Percentiles rank a stretch among this genome's conserved stretches.
Conservation (phyloP, 2,888 invertebrate genomes). For the Papilio demoleus region DNA sequence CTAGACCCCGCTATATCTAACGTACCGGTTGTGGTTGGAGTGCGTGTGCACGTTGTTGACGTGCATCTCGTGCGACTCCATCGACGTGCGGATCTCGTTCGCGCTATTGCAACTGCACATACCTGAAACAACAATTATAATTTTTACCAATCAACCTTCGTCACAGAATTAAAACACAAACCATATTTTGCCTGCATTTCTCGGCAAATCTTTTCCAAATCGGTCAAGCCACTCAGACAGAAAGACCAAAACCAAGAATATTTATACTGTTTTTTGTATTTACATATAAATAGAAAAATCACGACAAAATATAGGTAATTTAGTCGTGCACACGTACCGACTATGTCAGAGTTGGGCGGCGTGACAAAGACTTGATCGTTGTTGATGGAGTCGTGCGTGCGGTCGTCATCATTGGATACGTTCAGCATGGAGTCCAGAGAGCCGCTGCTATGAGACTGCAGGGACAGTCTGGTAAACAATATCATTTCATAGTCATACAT, state of each 20-base stretch:
- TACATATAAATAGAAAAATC: no score
- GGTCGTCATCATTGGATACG: conserved; percentile 92
- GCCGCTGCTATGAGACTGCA: conserved; percentile 91
- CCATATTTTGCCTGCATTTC: no score
- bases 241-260: no score
- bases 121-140: conserved; percentile 63
- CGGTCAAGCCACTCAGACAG: no score
- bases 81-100: conserved; percentile 67
- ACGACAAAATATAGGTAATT: no score
- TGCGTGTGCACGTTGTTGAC: conserved; percentile 67
- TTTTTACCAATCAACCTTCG: no score
- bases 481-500: no score
- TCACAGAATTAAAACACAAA: no score
- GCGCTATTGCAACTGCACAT: conserved; percentile 73
- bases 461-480: conserved; percentile 75
- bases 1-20: no score
- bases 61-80: conserved; percentile 75
- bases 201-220: no score
- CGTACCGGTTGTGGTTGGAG: conserved; percentile 78
- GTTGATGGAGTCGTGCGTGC: conserved; percentile 73
- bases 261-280: no score
- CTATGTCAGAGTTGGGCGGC: conserved; percentile 66
- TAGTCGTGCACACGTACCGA: no score
- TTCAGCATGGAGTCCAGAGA: conserved; percentile 95
- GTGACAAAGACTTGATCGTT: conserved; percentile 71